Evolutionary conservation across 2,888 invertebrate genomes (phyloP), one percentile per base, ranked within the genome.

Genomic region (Ctena decussata): DNA sequence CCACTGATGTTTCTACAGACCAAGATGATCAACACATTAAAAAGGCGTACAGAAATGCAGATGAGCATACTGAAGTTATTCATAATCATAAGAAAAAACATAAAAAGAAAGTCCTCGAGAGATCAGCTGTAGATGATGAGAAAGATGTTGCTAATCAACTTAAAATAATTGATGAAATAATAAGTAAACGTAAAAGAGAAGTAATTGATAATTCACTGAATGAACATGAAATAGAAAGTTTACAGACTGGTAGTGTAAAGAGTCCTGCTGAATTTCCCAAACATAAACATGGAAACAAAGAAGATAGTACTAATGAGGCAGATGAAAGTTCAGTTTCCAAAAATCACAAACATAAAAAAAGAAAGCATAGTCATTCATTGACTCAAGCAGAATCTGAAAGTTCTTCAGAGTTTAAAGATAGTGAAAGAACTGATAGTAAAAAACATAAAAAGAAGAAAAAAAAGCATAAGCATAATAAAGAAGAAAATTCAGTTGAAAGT

Each of bases 391-490:
- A 44, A 1, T 8, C 32, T 44, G 49, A 44, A 27, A 35, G 6
- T 5, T 3, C 30, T 12, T 21, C 21, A 15, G n/a, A n/a, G 32
- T 11, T 5, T 24, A 32, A 30, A 18, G 65, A 60, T 0, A 49
- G 70, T 65, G 80, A 78, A 21, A 27, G 32, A 49, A 32, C n/a
- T 69, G 24, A 15, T 15, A n/a, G 24, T 32, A 15, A 70, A n/a
- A 70, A 37, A 57, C 49, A 79, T 27, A 69, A 80, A 39, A 41
- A 32, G 30, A 15, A 76, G 69, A 74, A 77, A 74, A 70, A 39
- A 37, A 75, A 79, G 57, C 70, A 77, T 46, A 77, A 74, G 74
- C 39, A 35, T 39, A 30, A 80, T 21, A 39, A 57, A 39, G 53
- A 27, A 12, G 57, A 57, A 8, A 73, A 57, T 27, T 79, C 77